Percentiles rank a stretch among this genome's conserved stretches.
Evolutionary conservation across 2,113 vertebrate genomes (phyloP).

Genomic region (Phyllostomus hastatus): DNA sequence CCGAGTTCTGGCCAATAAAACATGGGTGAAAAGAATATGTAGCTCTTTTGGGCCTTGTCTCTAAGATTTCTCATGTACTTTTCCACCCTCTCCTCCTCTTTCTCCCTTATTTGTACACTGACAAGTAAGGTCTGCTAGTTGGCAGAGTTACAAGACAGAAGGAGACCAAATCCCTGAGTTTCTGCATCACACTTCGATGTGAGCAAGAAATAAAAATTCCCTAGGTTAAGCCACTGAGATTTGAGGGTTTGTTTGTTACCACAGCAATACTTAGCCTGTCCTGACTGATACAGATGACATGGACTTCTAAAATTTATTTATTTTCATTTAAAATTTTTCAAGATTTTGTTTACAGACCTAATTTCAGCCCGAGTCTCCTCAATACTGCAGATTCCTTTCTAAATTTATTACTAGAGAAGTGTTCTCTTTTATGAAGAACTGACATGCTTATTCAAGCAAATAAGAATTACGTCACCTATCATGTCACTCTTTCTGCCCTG

Average conservation of each 20-base stretch:
- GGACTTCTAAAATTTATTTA: neutral
- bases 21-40: neutral
- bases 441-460: neutral
- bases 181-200: neutral
- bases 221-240: neutral
- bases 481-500: neutral
- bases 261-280: neutral
- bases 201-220: neutral
- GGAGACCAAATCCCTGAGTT: neutral
- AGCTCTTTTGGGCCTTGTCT: neutral
- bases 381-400: neutral
- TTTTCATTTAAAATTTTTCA: neutral
- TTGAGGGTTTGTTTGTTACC: neutral
- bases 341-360: neutral
- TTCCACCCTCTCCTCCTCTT: neutral
- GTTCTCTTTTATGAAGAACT: neutral
- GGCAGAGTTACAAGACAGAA: neutral
- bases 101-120: neutral
- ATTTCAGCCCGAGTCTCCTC: neutral
- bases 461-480: neutral
- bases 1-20: neutral
- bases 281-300: neutral
- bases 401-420: neutral
- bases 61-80: neutral
- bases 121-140: neutral